These are phyloP conservation scores for Rhinichthys osculus DNA, from an alignment of 2,797 vertebrate species.

Conservation along the genomic window DNA sequence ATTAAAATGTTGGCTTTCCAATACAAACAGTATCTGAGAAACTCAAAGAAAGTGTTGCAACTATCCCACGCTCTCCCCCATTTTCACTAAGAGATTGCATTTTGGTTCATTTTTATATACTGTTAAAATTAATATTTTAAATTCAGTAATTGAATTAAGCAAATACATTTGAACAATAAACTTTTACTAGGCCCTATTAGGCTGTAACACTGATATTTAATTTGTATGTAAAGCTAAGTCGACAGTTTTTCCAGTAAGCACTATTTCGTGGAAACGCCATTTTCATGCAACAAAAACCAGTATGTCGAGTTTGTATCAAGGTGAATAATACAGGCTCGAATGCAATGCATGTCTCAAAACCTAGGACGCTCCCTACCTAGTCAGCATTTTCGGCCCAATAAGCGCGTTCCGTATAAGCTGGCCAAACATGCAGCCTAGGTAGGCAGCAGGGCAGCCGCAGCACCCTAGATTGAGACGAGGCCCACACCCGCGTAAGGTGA, in stretches of 20 bases:
- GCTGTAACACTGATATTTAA: background rate
- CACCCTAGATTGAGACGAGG: background rate
- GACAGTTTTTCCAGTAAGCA: background rate
- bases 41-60: too few species aligned
- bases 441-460: background rate
- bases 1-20: too few species aligned
- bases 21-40: too few species aligned
- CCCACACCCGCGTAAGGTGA: background rate
- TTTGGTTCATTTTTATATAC: too few species aligned
- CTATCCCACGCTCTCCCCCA: too few species aligned
- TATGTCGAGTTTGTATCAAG: slow-evolving; percentile 20
- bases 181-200: background rate
- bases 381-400: too few species aligned
- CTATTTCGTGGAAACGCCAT: slow-evolving; percentile 5
- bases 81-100: too few species aligned
- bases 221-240: background rate
- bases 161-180: background rate
- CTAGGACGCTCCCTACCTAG: background rate
- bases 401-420: too few species aligned
- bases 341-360: background rate
- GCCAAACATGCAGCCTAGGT: background rate
- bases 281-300: slow-evolving; percentile 41
- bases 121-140: background rate
- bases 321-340: background rate
- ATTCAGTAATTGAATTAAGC: background rate